Evolutionary conservation across 2,113 vertebrate genomes (phyloP).

Genomic region (Corythoichthys intestinalis): DNA sequence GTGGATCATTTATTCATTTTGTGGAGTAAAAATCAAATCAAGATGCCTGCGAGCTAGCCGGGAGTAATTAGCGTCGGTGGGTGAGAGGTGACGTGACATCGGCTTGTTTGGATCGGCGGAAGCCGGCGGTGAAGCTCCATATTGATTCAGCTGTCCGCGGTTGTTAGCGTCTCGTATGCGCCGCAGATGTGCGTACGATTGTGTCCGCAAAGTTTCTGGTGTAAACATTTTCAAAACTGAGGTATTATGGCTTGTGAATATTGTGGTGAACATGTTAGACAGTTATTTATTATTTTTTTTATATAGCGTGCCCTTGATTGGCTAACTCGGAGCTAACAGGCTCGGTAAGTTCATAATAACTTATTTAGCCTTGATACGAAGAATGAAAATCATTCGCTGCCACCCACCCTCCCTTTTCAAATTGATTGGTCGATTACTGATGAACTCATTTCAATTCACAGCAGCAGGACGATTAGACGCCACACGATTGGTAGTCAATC

Average conservation of each 20-base stretch:
- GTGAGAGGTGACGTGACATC: conserved; percentile 70
- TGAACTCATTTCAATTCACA: too few species aligned
- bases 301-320: too few species aligned
- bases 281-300: too few species aligned
- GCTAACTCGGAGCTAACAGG: too few species aligned
- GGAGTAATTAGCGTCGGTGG: conserved; percentile 77
- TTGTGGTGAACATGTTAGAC: too few species aligned
- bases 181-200: not conserved
- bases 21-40: conserved; percentile 73
- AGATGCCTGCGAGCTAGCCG: conserved; percentile 63
- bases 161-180: conserved; percentile 31
- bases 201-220: not conserved
- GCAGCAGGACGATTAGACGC: too few species aligned
- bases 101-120: conserved; percentile 62
- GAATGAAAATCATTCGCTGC: too few species aligned
- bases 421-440: too few species aligned
- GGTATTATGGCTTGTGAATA: not conserved
- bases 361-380: too few species aligned
- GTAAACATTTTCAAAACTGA: not conserved
- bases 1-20: conserved; percentile 78
- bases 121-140: conserved; percentile 62
- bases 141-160: conserved; percentile 63
- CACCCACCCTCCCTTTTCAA: too few species aligned
- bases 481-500: too few species aligned
- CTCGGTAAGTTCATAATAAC: too few species aligned